Conservation (phyloP, 2,797 vertebrate genomes). For the Miichthys miiuy region DNA sequence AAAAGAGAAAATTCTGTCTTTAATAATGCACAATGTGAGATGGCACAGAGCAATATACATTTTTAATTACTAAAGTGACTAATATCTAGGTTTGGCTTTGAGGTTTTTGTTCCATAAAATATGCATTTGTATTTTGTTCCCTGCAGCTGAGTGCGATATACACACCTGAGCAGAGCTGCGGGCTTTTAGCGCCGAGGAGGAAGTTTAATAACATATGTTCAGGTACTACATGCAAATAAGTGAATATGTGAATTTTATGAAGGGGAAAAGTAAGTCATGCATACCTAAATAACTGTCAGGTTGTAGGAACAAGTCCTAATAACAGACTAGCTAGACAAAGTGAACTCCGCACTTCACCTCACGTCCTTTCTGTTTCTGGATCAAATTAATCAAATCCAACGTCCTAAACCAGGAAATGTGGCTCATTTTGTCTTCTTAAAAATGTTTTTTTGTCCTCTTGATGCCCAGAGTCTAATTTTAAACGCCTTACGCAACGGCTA, state of each 20-base stretch:
- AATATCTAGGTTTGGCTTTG: slow-evolving; percentile 99
- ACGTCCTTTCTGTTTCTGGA: slow-evolving; percentile 4
- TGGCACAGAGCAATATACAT: slow-evolving; percentile 98
- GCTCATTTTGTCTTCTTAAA: not conserved
- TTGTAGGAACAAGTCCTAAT: slow-evolving; percentile 38
- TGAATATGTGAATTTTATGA: slow-evolving; percentile 50
- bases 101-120: slow-evolving; percentile 99
- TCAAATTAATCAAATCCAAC: slow-evolving; percentile 25
- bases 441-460: not conserved
- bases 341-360: slow-evolving; percentile 12
- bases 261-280: slow-evolving; percentile 50
- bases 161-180: slow-evolving; percentile 93
- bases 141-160: slow-evolving; percentile 88
- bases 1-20: slow-evolving; percentile 86
- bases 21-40: slow-evolving; percentile 97
- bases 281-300: slow-evolving; percentile 51
- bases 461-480: slow-evolving; percentile 24
- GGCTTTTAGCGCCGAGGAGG: slow-evolving; percentile 83
- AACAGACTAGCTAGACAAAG: slow-evolving; percentile 6
- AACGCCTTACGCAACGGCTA: slow-evolving; percentile 4
- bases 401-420: slow-evolving; percentile 19
- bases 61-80: slow-evolving; percentile 99
- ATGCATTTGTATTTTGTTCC: slow-evolving; percentile 92
- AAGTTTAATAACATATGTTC: slow-evolving; percentile 85
- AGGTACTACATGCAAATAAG: slow-evolving; percentile 86